A percentile compares a stretch with the other conserved stretches of the same genome.
phyloP scores from a whole-genome alignment of 1,140 invertebrate species.

The Idris sp. region DNA sequence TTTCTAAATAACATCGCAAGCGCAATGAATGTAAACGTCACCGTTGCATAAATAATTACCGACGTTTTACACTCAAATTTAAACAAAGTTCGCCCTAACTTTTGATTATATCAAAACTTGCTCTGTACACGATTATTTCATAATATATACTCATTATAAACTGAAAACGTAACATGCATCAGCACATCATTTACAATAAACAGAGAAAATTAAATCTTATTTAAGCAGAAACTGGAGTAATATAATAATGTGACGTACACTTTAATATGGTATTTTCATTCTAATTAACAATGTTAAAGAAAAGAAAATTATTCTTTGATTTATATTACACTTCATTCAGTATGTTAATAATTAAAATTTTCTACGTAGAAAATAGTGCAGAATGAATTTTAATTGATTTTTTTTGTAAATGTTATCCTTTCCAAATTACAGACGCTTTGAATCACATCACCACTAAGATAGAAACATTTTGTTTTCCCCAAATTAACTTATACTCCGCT shows the following conservation, averaged over 20 bases:
- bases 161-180: no score
- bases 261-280: no score
- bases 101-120: constrained; percentile 12
- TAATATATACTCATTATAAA: constrained; percentile 12
- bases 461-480: constrained; percentile 53
- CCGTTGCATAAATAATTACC: constrained; percentile 19
- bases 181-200: no score
- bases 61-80: constrained; percentile 28
- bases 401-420: constrained; percentile 20
- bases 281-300: no score
- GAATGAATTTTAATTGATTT: no score
- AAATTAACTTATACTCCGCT: constrained; percentile 47
- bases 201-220: no score
- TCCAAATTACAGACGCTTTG: constrained; percentile 27
- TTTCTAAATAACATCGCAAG: constrained; percentile 36
- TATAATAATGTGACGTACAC: no score
- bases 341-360: no score
- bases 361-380: no score
- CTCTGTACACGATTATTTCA: neutral
- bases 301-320: no score
- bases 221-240: no score
- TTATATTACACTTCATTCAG: no score
- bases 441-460: constrained; percentile 29
- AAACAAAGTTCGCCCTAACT: constrained; percentile 9
- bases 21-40: constrained; percentile 19